phyloP scores from a whole-genome alignment of 2,888 invertebrate species.

The Ctenicera cuprea region DNA sequence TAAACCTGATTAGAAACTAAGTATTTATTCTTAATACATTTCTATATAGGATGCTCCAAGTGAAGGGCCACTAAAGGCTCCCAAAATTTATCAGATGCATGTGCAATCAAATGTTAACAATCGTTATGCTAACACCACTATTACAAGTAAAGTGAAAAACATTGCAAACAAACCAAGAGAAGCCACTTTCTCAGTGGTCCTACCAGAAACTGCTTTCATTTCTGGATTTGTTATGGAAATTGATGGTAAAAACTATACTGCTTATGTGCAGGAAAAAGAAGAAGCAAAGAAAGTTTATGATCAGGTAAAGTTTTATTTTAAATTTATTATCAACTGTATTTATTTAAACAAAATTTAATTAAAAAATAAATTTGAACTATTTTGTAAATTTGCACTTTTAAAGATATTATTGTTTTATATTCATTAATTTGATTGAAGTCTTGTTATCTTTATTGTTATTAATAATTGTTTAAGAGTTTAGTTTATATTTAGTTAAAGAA shows the following conservation, averaged over 20 bases:
- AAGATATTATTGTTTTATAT: too few relatives aligned
- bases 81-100: slow-evolving; percentile 76
- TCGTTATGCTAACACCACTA: slow-evolving; percentile 80
- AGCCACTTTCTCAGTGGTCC: slow-evolving; percentile 78
- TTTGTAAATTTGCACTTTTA: too few relatives aligned
- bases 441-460: too few relatives aligned
- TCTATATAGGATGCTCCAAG: background rate
- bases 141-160: slow-evolving; percentile 80
- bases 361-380: too few relatives aligned
- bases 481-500: too few relatives aligned
- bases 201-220: slow-evolving; percentile 83
- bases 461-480: too few relatives aligned
- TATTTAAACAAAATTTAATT: too few relatives aligned
- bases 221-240: slow-evolving; percentile 82
- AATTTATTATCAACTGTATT: too few relatives aligned
- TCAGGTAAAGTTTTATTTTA: slow-evolving; percentile 60
- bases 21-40: background rate
- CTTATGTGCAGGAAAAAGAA: slow-evolving; percentile 80
- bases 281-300: slow-evolving; percentile 76
- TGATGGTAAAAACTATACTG: slow-evolving; percentile 78
- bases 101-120: slow-evolving; percentile 78
- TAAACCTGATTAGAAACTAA: background rate
- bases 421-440: too few relatives aligned
- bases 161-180: slow-evolving; percentile 77
- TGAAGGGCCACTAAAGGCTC: background rate